These are phyloP conservation scores for Eriosoma lanigerum DNA, from an alignment of 1,140 invertebrate genomes.

Conservation along the genomic window DNA sequence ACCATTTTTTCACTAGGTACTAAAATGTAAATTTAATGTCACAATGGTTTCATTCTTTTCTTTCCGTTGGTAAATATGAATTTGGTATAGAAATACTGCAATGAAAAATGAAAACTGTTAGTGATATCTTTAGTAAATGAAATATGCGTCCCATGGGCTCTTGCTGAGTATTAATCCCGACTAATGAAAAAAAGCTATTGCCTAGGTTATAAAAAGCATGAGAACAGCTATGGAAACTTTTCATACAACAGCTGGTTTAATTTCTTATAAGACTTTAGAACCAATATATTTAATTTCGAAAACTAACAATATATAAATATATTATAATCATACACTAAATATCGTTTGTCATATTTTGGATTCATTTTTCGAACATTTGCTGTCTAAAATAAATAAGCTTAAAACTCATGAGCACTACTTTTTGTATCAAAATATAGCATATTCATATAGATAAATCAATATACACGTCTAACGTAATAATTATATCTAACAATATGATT, in stretches of 20 bases:
- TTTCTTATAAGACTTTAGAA: conserved; percentile 20
- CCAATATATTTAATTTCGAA: no score
- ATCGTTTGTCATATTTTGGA: no score
- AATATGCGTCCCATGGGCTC: conserved; percentile 31
- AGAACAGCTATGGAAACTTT: background rate
- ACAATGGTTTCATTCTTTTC: background rate
- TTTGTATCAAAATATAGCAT: no score
- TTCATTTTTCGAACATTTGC: no score
- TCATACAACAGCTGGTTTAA: conserved; percentile 12
- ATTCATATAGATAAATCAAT: no score
- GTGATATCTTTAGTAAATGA: conserved; percentile 29
- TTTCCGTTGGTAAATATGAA: background rate
- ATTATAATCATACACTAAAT: no score
- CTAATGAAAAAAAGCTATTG: conserved; percentile 45
- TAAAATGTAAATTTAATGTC: conserved; percentile 3
- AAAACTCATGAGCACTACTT: no score
- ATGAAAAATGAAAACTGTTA: conserved; percentile 30
- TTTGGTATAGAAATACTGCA: background rate
- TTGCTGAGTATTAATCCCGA: background rate
- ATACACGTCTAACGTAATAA: no score
- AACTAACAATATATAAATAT: no score
- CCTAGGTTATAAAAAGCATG: background rate
- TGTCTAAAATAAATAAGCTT: no score
- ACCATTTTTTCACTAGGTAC: background rate
- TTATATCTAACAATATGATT: no score